Base-by-base conservation (phyloP, 1,140 invertebrate species). In the Drosophila teissieri region DNA sequence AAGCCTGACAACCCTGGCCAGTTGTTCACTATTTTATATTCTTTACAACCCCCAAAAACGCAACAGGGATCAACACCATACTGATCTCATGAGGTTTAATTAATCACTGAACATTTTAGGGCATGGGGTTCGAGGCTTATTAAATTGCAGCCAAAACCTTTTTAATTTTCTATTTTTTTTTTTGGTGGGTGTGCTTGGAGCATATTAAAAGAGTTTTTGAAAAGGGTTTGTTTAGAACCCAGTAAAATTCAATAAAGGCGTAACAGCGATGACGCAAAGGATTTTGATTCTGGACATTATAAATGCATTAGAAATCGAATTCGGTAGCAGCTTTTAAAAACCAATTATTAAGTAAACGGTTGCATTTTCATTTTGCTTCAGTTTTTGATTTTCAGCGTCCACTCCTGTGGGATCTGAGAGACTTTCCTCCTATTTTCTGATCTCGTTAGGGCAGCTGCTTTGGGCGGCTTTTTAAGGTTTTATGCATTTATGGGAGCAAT, bases 101-200 rank as follows among this genome's bases (percentile, higher is more conserved):
- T 89, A 89, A 89, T 89, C 84, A 89, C 51, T 60, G 54, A 27
- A 44, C 62, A 12, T 45, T 19, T 22, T 31, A 45, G 27, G 14
- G 22, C 15, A 24, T 12, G n/a, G 34, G 39, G 36, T 73, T 31
- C 52, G 57, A 44, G 80, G 73, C 80, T 89, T 89, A 89, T 89
- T 89, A 89, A 89, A 89, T 80, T 89, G 83, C 79, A 88, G 80
- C 84, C 83, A 86, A 82, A 88, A 88, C 74, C 82, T 78, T 48
- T 64, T 55, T 60, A 42, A 37, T 22, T 24, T 42, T 24, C 8
- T 31, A 40, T 40, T 36, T 37, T 42, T 54, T 22, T 4, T 42
- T 54, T 22, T 4, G 15, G 31, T 42, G 45, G 72, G 73, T 76
- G 80, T 74, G 76, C 62, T 48, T 46, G 11, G 44, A 34, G 22